Evolutionary conservation across 2,888 invertebrate genomes (phyloP).

Genomic region (Amaurobius ferox): DNA sequence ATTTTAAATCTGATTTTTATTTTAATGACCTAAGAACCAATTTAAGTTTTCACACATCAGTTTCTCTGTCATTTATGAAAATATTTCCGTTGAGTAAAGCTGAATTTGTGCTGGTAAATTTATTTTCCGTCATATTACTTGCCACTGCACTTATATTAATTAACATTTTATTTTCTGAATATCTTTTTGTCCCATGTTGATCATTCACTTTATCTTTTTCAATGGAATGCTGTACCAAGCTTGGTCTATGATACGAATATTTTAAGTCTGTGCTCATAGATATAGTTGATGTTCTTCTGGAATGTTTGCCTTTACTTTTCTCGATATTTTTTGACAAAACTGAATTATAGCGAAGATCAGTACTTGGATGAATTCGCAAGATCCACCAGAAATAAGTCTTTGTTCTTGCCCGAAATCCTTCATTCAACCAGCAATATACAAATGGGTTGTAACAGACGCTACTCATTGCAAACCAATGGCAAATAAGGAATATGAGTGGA

Average conservation of each 20-base stretch:
- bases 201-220: too few species aligned
- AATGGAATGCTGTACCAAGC: background rate
- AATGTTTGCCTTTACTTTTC: background rate
- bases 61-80: too few species aligned
- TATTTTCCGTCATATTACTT: too few species aligned
- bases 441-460: conserved; percentile 79
- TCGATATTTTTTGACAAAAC: background rate
- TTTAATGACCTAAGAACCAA: too few species aligned
- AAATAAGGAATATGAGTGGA: conserved; percentile 77
- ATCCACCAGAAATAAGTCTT: conserved; percentile 46
- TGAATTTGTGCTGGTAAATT: too few species aligned
- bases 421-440: conserved; percentile 79
- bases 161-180: too few species aligned
- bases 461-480: conserved; percentile 79
- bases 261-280: background rate
- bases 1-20: too few species aligned
- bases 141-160: too few species aligned
- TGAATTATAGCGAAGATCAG: too few species aligned
- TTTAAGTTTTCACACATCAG: too few species aligned
- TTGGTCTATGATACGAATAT: background rate
- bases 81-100: too few species aligned
- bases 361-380: background rate
- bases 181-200: too few species aligned
- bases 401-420: conserved; percentile 78
- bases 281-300: background rate